Conservation (phyloP, 2,888 invertebrate genomes). For the Folsomia manolachei region DNA sequence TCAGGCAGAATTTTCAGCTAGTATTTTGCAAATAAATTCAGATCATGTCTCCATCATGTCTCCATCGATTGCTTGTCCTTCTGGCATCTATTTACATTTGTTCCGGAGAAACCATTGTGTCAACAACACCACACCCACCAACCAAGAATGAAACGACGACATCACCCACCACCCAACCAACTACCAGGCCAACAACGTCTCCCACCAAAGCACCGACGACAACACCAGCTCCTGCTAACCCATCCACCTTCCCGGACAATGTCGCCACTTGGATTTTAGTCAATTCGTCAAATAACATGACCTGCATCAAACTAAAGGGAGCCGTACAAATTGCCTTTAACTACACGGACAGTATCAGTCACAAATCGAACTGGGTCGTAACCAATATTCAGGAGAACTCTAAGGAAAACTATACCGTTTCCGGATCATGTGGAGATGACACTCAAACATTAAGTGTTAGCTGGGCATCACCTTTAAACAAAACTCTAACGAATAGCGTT, state of each 20-base stretch:
- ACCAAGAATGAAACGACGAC: background rate
- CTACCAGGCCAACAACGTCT: background rate
- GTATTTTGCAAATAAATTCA: too few species aligned
- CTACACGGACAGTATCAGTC: constrained; percentile 15
- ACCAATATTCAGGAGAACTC: too few species aligned
- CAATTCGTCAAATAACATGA: constrained; percentile 1
- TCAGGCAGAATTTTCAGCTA: too few species aligned
- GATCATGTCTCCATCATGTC: too few species aligned
- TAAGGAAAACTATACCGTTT: too few species aligned
- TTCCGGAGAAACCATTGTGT: background rate
- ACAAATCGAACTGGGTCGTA: too few species aligned
- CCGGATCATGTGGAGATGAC: too few species aligned
- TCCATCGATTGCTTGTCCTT: background rate
- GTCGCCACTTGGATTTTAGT: constrained; percentile 22
- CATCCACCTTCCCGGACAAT: constrained; percentile 9
- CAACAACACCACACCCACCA: background rate
- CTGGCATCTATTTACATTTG: background rate
- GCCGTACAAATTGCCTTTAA: constrained; percentile 18
- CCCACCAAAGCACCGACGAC: background rate
- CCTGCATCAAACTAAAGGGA: constrained; percentile 23
- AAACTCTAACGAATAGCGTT: too few species aligned
- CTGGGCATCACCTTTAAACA: too few species aligned
- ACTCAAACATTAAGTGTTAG: too few species aligned
- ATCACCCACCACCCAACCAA: too few species aligned
- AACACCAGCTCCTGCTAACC: background rate